Conservation (phyloP, 2,888 invertebrate species). For the Notodonta ziczac region DNA sequence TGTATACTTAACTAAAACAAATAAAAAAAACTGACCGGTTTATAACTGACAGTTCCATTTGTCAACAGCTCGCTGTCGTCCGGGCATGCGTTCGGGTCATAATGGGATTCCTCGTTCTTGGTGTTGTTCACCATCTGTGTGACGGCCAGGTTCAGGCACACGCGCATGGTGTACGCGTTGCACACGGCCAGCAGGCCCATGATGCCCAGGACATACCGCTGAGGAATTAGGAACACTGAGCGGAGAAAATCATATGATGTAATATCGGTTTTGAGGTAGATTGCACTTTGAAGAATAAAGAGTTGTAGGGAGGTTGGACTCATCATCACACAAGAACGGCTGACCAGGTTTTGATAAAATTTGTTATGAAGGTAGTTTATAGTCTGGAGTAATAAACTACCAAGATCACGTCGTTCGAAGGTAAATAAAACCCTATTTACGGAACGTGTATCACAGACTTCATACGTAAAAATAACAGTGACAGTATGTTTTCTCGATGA, state of each 20-base stretch:
- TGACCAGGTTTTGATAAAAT: too few species aligned
- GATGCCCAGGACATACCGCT: conserved; percentile 88
- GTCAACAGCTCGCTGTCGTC: conserved; percentile 62
- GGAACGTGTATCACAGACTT: too few species aligned
- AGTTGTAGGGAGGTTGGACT: too few species aligned
- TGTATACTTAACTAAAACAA: too few species aligned
- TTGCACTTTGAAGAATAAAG: neutral
- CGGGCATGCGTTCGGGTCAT: conserved; percentile 72
- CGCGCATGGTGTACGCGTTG: conserved; percentile 91
- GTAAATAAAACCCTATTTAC: too few species aligned
- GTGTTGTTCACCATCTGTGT: conserved; percentile 86
- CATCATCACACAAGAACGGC: too few species aligned
- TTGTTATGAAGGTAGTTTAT: too few species aligned
- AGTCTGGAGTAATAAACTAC: too few species aligned
- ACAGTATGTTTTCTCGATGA: too few species aligned
- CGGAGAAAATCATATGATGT: conserved; percentile 58
- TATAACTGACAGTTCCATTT: conserved; percentile 66
- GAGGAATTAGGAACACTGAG: conserved; percentile 86
- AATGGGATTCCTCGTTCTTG: conserved; percentile 60
- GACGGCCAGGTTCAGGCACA: conserved; percentile 88
- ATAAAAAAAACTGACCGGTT: conserved; percentile 58
- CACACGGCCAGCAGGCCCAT: conserved; percentile 91
- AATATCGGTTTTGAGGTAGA: conserved; percentile 27
- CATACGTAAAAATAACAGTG: too few species aligned
- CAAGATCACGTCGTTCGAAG: too few species aligned